These are phyloP conservation scores for Cariama cristata DNA, from an alignment of 2,113 vertebrate genomes.

Conservation along the genomic window DNA sequence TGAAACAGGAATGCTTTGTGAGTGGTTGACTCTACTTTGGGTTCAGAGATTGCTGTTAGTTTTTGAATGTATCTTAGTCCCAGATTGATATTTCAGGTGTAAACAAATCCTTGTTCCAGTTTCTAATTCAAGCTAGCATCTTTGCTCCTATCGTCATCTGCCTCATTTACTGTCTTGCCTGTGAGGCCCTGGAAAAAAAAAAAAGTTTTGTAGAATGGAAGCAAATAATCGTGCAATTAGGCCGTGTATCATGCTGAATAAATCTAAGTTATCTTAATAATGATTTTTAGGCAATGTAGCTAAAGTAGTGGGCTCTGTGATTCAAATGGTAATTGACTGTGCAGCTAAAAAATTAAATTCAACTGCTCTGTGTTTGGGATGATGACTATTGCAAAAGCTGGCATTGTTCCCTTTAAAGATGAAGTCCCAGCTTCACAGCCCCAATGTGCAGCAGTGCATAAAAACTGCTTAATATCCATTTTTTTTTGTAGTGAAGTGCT, in stretches of 20 bases:
- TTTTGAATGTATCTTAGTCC: background rate
- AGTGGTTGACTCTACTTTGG: background rate
- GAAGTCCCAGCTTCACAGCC: slow-evolving; percentile 2
- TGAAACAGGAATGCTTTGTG: background rate
- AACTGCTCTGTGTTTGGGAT: background rate
- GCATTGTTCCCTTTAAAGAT: slow-evolving; percentile 42
- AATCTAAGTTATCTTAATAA: slow-evolving; percentile 32
- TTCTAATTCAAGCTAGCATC: background rate
- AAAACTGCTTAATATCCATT: slow-evolving; percentile 26
- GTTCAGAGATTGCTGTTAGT: background rate
- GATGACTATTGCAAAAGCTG: slow-evolving; percentile 35
- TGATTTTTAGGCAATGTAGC: background rate
- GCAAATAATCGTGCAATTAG: slow-evolving; percentile 6
- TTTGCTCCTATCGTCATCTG: background rate
- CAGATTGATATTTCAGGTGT: background rate
- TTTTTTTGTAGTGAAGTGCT: background rate
- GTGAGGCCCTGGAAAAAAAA: background rate
- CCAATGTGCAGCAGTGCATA: background rate
- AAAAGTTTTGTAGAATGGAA: background rate
- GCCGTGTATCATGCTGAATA: slow-evolving; percentile 7
- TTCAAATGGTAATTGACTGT: slow-evolving; percentile 39
- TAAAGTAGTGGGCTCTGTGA: slow-evolving; percentile 7
- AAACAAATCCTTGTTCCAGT: background rate
- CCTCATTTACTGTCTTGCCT: background rate
- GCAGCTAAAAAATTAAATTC: slow-evolving; percentile 44